phyloP scores from a whole-genome alignment of 2,888 invertebrate species.

The Ennomos fuscantarius region DNA sequence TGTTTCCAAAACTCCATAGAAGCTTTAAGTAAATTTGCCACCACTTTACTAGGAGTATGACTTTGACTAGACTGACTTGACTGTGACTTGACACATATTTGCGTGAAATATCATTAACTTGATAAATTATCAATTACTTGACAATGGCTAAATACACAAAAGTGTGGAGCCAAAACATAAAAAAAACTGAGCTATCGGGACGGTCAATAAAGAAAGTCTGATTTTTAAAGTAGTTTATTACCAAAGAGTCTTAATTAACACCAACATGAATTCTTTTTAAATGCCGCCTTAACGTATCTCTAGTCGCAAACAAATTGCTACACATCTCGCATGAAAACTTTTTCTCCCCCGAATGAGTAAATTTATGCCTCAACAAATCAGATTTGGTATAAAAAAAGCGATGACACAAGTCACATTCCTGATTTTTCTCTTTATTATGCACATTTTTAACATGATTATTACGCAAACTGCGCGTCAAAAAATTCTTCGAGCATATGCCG shows the following conservation, averaged over 20 bases:
- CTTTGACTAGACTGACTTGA: too few relatives aligned
- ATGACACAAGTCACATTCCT: constrained; percentile 70
- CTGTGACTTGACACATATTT: too few relatives aligned
- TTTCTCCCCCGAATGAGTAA: constrained; percentile 70
- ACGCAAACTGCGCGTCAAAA: constrained; percentile 65
- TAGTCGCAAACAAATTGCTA: constrained; percentile 63
- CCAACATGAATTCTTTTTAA: constrained; percentile 61
- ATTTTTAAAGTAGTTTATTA: background rate
- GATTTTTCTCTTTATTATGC: constrained; percentile 69
- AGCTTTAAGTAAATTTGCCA: too few relatives aligned
- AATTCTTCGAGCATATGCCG: constrained; percentile 60
- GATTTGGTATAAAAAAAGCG: constrained; percentile 70
- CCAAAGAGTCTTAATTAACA: constrained; percentile 9
- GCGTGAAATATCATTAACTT: too few relatives aligned
- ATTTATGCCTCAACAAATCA: constrained; percentile 63
- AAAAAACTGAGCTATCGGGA: too few relatives aligned
- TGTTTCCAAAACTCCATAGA: too few relatives aligned
- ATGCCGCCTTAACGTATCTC: constrained; percentile 70
- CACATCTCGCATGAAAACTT: constrained; percentile 63
- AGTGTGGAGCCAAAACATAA: too few relatives aligned
- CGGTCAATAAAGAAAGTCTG: too few relatives aligned
- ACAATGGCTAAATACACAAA: too few relatives aligned
- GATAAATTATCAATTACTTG: too few relatives aligned
- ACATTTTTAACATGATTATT: constrained; percentile 73
- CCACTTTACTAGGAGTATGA: too few relatives aligned